Conservation (phyloP, 2,888 invertebrate genomes). For the Corbicula japonica region DNA sequence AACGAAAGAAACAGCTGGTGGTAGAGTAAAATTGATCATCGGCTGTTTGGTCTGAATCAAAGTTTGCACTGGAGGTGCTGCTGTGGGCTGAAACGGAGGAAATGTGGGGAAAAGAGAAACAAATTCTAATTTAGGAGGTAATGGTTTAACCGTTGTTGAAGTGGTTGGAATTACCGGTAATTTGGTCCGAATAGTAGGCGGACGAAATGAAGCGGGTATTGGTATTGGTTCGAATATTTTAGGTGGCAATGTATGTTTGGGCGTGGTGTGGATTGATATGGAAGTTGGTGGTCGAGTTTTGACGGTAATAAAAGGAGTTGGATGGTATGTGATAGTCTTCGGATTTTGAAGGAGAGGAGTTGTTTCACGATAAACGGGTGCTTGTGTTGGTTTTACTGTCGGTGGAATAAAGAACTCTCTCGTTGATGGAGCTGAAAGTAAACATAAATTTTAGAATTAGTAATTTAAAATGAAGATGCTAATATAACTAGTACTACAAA, state of each 20-base stretch:
- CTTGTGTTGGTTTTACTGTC: conserved; percentile 16
- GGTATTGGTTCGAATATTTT: background rate
- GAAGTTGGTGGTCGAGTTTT: background rate
- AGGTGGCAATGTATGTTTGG: background rate
- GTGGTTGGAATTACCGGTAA: background rate
- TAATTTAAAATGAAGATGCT: no score
- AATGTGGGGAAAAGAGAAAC: background rate
- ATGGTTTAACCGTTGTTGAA: background rate
- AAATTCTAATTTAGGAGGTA: no score
- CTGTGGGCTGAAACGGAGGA: background rate
- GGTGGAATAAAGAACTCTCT: conserved; percentile 33
- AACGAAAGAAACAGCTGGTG: no score
- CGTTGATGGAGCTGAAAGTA: conserved; percentile 16
- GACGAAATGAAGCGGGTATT: background rate
- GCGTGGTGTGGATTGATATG: background rate
- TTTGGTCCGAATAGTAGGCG: background rate
- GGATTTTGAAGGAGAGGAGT: no score
- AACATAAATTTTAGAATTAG: no score
- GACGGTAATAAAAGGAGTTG: background rate
- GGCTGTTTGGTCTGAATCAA: no score
- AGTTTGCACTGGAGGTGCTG: background rate
- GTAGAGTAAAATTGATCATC: background rate
- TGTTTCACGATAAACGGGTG: background rate
- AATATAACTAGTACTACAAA: no score
- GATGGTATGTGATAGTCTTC: no score